A percentile compares a stretch with the other conserved stretches of the same genome.
Evolutionary conservation across 2,113 vertebrate genomes (phyloP).

Genomic region (Gallinago media): DNA sequence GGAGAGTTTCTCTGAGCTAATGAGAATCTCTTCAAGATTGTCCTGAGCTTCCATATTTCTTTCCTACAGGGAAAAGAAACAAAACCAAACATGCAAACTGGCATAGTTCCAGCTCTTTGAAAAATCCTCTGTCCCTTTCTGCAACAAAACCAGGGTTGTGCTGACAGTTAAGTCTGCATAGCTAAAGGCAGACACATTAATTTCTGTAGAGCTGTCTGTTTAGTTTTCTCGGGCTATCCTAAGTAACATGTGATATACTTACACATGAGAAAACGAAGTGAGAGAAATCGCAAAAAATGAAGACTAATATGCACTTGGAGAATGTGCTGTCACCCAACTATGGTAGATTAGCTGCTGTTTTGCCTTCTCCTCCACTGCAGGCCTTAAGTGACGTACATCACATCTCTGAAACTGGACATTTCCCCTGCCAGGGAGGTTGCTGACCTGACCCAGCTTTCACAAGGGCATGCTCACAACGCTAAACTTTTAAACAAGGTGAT

Average conservation of each 20-base stretch:
- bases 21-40: background rate
- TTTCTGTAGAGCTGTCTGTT: background rate
- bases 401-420: background rate
- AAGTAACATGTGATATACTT: background rate
- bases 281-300: background rate
- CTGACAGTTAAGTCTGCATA: background rate
- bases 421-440: background rate
- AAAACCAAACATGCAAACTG: background rate
- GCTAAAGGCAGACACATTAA: background rate
- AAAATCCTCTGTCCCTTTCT: background rate
- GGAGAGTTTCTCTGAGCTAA: background rate
- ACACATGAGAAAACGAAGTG: background rate
- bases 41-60: background rate
- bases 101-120: background rate
- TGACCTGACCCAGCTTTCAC: slow-evolving; percentile 9
- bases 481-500: slow-evolving; percentile 38
- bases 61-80: background rate
- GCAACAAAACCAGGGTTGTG: background rate
- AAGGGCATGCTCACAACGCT: background rate
- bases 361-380: background rate
- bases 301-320: background rate
- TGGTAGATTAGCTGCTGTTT: background rate
- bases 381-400: background rate
- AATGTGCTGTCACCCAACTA: background rate
- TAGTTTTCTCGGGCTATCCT: background rate